Conservation (phyloP, 2,888 invertebrate species). For the Operophtera brumata region DNA sequence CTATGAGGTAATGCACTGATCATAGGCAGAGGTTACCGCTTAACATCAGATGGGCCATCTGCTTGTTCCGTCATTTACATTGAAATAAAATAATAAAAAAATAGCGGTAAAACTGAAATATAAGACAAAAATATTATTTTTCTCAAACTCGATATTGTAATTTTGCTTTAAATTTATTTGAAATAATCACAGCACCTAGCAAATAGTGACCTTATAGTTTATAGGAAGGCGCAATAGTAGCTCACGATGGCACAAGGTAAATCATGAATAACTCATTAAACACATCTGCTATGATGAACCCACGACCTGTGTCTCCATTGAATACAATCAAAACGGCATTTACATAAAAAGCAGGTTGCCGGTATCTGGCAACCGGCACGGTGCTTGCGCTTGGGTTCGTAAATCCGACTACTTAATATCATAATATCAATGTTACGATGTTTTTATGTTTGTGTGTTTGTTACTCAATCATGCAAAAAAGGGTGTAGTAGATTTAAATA, state of each 20-base stretch:
- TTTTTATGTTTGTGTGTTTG: too few relatives aligned
- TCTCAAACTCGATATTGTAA: not conserved
- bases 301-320: slow-evolving; percentile 57
- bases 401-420: too few relatives aligned
- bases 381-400: too few relatives aligned
- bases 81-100: too few relatives aligned
- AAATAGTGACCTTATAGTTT: slow-evolving; percentile 33
- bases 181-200: slow-evolving; percentile 29
- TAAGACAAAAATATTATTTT: not conserved
- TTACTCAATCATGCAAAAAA: too few relatives aligned
- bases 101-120: too few relatives aligned
- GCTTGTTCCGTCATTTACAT: too few relatives aligned
- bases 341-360: not conserved
- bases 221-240: slow-evolving; percentile 38
- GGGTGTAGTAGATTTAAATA: too few relatives aligned
- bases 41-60: too few relatives aligned
- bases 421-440: too few relatives aligned
- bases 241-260: slow-evolving; percentile 45
- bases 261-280: slow-evolving; percentile 69
- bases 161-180: slow-evolving; percentile 19
- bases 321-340: slow-evolving; percentile 38
- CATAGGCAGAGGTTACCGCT: too few relatives aligned
- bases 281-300: slow-evolving; percentile 54
- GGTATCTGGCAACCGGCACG: not conserved
- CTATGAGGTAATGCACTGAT: too few relatives aligned